Base-by-base conservation (phyloP, 2,797 vertebrate species). In the Mus spretus region DNA sequence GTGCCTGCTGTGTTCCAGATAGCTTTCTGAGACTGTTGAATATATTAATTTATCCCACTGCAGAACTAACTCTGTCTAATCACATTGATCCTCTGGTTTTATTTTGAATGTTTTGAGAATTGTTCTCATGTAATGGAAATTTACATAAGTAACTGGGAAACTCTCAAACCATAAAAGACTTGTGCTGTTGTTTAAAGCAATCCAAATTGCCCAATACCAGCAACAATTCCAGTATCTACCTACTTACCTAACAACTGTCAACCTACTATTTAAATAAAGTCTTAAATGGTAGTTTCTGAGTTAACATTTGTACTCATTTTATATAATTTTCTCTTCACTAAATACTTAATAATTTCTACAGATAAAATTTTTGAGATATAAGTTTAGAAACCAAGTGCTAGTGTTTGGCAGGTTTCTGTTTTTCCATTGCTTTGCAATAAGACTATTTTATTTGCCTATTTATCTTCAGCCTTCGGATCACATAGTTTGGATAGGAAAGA, bases 301-400 rank as follows among this genome's bases (percentile, higher is more conserved):
- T 87, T 89, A 83, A 83, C 28, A 89, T 88, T 92, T 92, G 40
- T 63, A 50, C 82, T 24, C 80, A 40, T 70, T 95, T 97, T 93
- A 12, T 53, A 59, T 89, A 31, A 92, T 85, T 24, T 89, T 53
- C 88, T 89, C 14, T 65, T 94, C 96, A 84, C 5, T 89, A 89
- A 86, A 37, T n/a, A 53, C 61, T 95, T 93, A 37, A 86, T 95
- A 17, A 15, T 80, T 96, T 63, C 79, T 81, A 90, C 40, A 94
- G 44, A 75, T 55, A 37, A 85, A 84, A 79, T 11, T 83, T 83
- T 86, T 83, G 79, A 82, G 57, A 15, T 53, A 74, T 65, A 72
- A 89, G 65, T 53, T 90, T 95, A 37, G 40, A 93, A 96, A 79
- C 28, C 75, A 96, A 87, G 59, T 85, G 13, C 26, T 95, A 59